These are phyloP conservation scores for Tamandua tetradactyla DNA, from an alignment of 2,797 vertebrate genomes.

Conservation along the genomic window DNA sequence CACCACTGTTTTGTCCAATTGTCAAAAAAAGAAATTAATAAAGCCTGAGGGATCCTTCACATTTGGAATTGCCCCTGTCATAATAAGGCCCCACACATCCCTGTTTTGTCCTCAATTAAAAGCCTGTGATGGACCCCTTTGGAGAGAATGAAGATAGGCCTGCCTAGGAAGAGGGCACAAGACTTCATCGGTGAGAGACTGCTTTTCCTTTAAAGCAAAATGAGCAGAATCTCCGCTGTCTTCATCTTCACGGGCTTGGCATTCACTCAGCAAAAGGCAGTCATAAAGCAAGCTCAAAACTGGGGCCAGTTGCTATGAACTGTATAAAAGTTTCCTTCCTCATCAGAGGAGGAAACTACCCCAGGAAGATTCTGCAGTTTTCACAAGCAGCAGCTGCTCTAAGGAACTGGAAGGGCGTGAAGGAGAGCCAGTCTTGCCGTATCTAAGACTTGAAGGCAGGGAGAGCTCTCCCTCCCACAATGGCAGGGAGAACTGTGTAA, in stretches of 20 bases:
- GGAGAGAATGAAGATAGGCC: not conserved
- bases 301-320: not conserved
- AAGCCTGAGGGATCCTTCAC: not conserved
- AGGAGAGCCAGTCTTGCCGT: not conserved
- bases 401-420: not conserved
- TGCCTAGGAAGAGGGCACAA: not conserved
- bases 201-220: not conserved
- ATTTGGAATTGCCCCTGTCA: not conserved
- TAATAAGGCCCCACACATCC: not conserved
- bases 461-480: no score
- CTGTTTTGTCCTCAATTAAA: not conserved
- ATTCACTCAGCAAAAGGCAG: not conserved
- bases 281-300: not conserved
- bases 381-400: not conserved
- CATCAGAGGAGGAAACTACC: not conserved
- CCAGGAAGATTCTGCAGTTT: not conserved
- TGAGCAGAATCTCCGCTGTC: not conserved
- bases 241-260: not conserved
- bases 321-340: not conserved
- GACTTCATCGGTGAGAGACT: not conserved
- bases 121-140: not conserved
- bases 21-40: not conserved
- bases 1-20: not conserved
- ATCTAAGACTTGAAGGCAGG: not conserved
- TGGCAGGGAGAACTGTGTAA: not conserved